Evolutionary conservation across 1,140 invertebrate genomes (phyloP), one percentile per base, ranked within the genome.

Genomic region (Zaprionus kolodkinae): DNA sequence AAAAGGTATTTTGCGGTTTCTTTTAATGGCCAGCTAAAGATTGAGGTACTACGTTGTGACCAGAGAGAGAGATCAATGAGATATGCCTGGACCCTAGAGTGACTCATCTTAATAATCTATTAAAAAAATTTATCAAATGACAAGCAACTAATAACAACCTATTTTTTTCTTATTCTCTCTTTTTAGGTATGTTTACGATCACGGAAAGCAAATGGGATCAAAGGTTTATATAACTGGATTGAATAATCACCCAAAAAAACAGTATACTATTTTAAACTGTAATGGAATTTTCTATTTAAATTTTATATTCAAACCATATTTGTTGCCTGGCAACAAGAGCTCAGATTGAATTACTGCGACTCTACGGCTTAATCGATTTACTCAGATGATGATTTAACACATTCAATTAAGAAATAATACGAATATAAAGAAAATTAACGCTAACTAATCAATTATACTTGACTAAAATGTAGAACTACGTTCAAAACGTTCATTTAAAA

Each of bases 1-100:
- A 64, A 80, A 83, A 78, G 48, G 79, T 78, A 84, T 83, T 80
- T 78, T 72, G 75, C 25, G 73, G 73, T 76, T 79, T 64, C 35
- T 67, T 71, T 76, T 72, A 62, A 64, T 77, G 55, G 55, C 17
- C 43, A 15, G 55, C n/a, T 38, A 27, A 17, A 30, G 57, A 72
- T 36, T 45, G 21, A 57, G 50, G 33, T 33, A 33, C 30, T 33
- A 33, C 30, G 30, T 7, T 55, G 21, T 21, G 21, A 2, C 21
- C 21, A 21, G 21, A 21, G 21, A 21, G 21, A 1, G 21, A 30
- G 27, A 30, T 33, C 40, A 6, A 15, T 35, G n/a, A 17, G 2
- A 55, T 55, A 11, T 13, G 27, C 13, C 48, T 10, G 15, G 10
- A 1, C 7, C 7, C 17, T 11, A 21, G 9, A 3, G 21, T 7